Conservation (phyloP, 2,888 invertebrate species). For the Atrina japonica region DNA sequence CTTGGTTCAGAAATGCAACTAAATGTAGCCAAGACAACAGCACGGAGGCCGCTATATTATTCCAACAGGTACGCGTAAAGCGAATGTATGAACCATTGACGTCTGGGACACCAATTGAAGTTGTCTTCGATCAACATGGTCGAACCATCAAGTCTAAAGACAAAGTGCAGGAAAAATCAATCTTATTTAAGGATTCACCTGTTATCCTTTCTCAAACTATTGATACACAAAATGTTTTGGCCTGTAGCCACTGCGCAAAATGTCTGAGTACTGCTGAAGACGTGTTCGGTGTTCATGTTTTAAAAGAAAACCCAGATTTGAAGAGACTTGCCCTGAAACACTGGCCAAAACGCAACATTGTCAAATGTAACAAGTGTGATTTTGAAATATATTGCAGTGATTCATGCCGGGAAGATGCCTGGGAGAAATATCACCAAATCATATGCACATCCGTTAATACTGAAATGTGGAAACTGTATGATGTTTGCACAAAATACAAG, state of each 20-base stretch:
- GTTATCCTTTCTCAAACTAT: slow-evolving; percentile 63
- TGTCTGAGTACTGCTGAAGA: slow-evolving; percentile 61
- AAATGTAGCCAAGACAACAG: slow-evolving; percentile 50
- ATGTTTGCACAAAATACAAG: slow-evolving; percentile 58
- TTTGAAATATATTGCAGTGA: slow-evolving; percentile 64
- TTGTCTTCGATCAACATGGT: slow-evolving; percentile 57
- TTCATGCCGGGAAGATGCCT: slow-evolving; percentile 61
- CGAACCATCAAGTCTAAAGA: slow-evolving; percentile 54
- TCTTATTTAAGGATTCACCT: slow-evolving; percentile 61
- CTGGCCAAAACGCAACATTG: slow-evolving; percentile 55
- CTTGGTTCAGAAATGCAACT: slow-evolving; percentile 58
- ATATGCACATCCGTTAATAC: slow-evolving; percentile 64
- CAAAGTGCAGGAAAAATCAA: slow-evolving; percentile 49
- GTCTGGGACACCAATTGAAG: slow-evolving; percentile 49
- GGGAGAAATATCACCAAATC: slow-evolving; percentile 67
- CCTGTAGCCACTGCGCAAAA: slow-evolving; percentile 64
- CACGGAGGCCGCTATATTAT: slow-evolving; percentile 53
- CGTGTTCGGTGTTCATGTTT: slow-evolving; percentile 55
- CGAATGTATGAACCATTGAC: slow-evolving; percentile 59
- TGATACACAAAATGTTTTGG: slow-evolving; percentile 52
- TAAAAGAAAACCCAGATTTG: slow-evolving; percentile 48
- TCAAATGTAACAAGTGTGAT: slow-evolving; percentile 59
- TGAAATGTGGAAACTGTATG: slow-evolving; percentile 53
- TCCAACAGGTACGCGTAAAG: slow-evolving; percentile 61
- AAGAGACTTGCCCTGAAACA: slow-evolving; percentile 52